Conservation (phyloP, 2,888 invertebrate species). For the Pyrgus malvae region DNA sequence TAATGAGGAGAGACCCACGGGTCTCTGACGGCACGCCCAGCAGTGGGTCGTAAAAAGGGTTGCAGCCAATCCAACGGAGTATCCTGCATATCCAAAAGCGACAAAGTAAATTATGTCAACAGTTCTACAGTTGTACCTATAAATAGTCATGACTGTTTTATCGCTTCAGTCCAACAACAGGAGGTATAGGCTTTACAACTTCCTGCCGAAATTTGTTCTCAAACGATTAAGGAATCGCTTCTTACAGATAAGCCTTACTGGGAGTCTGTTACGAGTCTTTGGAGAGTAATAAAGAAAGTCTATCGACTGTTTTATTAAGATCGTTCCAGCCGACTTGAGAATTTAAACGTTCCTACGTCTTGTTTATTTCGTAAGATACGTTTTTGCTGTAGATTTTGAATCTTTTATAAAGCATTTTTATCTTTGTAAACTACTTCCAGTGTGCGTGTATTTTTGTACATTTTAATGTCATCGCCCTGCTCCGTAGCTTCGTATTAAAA, state of each 20-base stretch:
- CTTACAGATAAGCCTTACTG: conserved; percentile 24
- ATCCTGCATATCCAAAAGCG: no score
- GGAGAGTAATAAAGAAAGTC: conserved; percentile 25
- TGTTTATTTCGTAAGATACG: conserved; percentile 7
- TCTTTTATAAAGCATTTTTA: background rate
- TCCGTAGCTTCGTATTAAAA: no score
- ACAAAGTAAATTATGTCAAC: no score
- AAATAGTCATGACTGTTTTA: conserved; percentile 2
- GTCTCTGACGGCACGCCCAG: no score
- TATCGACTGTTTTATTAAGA: conserved; percentile 26
- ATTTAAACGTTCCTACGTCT: conserved; percentile 9
- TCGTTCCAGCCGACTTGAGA: conserved; percentile 22
- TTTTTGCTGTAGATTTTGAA: conserved; percentile 11
- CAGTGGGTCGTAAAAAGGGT: no score
- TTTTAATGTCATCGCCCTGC: no score
- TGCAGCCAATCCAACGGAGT: no score
- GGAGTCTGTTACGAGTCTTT: conserved; percentile 27
- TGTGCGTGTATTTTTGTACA: no score
- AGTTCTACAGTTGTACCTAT: no score
- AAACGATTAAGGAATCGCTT: conserved; percentile 27
- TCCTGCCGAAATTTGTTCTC: conserved; percentile 22
- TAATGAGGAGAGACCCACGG: no score
- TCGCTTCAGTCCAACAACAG: background rate
- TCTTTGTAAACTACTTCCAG: no score
- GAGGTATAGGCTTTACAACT: conserved; percentile 1